Evolutionary conservation across 1,140 invertebrate species (phyloP), one percentile per base, ranked within the genome.

Genomic region (Aphelenchoides fujianensis): DNA sequence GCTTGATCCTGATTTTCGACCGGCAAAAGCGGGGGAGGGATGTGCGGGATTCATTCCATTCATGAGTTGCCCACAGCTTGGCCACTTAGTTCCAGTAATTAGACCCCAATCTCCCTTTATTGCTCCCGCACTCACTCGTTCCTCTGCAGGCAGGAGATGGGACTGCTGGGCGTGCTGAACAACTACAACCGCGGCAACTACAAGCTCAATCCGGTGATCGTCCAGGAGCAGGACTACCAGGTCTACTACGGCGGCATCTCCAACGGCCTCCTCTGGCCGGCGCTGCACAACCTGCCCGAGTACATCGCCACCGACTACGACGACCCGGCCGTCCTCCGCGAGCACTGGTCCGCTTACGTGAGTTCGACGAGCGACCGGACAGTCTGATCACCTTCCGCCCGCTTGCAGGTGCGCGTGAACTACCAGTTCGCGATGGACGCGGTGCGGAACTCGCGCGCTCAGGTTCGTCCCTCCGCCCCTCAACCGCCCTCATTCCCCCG

Each of bases 341-440:
- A 85, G 57, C 82, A 83, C 62, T 83, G 82, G 82, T 82, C 77
- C 66, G 69, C 83, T 1, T 83, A 83, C 72, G 82, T 76, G n/a
- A n/a, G n/a, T n/a, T n/a, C n/a, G n/a, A n/a, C n/a, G n/a, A n/a
- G n/a, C n/a, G n/a, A n/a, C n/a, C n/a, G 16, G 69, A 48, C n/a
- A 48, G 16, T 16, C n/a, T 48, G n/a, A 16, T 48, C n/a, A n/a
- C n/a, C 41, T 16, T 16, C 16, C 41, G n/a, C 41, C 41, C n/a
- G n/a, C 16, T 16, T 48, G 41, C 16, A 16, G 16, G 41, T 80
- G 23, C 68, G 82, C 28, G 82, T 83, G 27, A 83, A 83, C 54
- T 83, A 83, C 53, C 82, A 83, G 67, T 84, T 83, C 66, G 82
- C 81, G 3, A 80, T 81, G 30, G 74, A 83, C 48, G 82, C 82